A percentile compares a stretch with the other conserved stretches of the same genome.
These are phyloP conservation scores for Antheraea assamensis DNA, from an alignment of 2,888 invertebrate genomes.

Conservation along the genomic window DNA sequence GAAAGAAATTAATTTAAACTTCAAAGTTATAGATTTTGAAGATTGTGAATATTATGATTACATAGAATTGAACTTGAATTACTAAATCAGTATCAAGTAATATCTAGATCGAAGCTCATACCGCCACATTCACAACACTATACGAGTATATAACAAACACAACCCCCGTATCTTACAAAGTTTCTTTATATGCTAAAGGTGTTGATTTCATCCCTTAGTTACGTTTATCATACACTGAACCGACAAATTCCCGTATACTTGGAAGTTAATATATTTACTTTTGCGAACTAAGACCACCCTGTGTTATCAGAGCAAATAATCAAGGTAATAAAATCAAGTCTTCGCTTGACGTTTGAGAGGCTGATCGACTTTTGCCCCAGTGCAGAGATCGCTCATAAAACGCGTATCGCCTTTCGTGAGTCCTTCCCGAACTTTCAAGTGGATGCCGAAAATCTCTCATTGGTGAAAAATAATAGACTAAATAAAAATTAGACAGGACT, in stretches of 20 bases:
- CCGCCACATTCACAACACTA: background rate
- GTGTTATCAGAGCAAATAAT: conserved; percentile 15
- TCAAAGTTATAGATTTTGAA: no score
- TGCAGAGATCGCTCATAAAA: conserved; percentile 15
- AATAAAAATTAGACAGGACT: background rate
- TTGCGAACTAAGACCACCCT: background rate
- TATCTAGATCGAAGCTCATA: no score
- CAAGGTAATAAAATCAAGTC: conserved; percentile 16
- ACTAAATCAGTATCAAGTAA: no score
- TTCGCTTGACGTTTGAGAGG: conserved; percentile 2
- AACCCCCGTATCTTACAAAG: background rate
- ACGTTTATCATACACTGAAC: background rate
- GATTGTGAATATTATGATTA: no score
- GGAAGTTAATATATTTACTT: conserved; percentile 6
- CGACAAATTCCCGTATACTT: background rate
- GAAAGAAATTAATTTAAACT: no score
- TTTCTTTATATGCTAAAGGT: background rate
- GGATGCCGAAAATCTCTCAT: conserved; percentile 11
- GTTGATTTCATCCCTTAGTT: background rate
- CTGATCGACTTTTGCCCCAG: conserved; percentile 8
- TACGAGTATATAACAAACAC: no score
- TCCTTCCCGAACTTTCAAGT: conserved; percentile 5
- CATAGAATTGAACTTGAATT: no score
- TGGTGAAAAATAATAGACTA: background rate
- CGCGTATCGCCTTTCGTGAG: conserved; percentile 8